Percentiles rank a stretch among this genome's conserved stretches.
Conservation (phyloP, 2,797 vertebrate genomes). For the Sebastes jordani region DNA sequence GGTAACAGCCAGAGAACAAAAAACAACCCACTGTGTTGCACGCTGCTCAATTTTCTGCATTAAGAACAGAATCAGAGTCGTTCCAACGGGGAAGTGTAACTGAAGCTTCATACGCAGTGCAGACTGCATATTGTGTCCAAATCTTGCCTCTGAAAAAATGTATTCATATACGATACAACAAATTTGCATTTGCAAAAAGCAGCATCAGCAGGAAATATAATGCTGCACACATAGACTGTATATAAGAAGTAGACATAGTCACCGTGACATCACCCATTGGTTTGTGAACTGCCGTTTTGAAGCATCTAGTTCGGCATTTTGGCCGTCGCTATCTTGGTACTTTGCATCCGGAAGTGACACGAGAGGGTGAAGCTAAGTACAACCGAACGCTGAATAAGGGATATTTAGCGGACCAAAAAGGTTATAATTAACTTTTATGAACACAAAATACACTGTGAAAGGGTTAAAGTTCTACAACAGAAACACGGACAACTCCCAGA, state of each 20-base stretch:
- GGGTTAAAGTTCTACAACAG: too few species aligned
- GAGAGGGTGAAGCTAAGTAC: too few species aligned
- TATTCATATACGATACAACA: neutral
- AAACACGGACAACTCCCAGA: too few species aligned
- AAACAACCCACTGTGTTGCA: neutral
- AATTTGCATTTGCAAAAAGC: neutral
- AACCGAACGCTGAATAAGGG: too few species aligned
- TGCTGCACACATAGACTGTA: neutral
- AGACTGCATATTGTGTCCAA: neutral
- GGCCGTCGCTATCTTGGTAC: neutral
- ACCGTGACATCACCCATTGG: neutral
- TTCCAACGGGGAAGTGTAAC: neutral
- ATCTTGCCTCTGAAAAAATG: neutral
- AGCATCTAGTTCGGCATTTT: neutral
- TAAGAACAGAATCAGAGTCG: neutral
- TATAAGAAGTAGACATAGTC: too few species aligned
- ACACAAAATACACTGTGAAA: too few species aligned
- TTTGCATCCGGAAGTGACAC: neutral
- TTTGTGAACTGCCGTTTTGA: neutral
- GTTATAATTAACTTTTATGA: too few species aligned
- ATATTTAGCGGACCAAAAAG: too few species aligned
- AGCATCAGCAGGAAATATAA: neutral
- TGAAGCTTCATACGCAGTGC: neutral
- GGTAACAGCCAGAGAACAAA: neutral
- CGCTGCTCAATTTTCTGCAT: constrained; percentile 8